A percentile compares a stretch with the other conserved stretches of the same genome.
phyloP scores from a whole-genome alignment of 2,797 vertebrate genomes.

The Scleropages formosus region DNA sequence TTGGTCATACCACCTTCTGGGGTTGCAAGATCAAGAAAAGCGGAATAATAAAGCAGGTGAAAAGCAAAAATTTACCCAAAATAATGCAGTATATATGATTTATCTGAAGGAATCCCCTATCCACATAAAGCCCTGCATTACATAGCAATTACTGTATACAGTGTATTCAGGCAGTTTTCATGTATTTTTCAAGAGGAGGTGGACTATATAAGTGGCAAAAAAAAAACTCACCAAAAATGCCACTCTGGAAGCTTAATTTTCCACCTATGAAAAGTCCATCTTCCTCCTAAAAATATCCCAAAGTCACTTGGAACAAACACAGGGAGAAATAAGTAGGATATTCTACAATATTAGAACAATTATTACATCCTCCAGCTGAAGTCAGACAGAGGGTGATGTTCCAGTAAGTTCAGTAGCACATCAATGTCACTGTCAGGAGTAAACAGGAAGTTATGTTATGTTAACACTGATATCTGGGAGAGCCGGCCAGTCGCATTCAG shows the following conservation, averaged over 20 bases:
- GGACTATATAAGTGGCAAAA: not conserved
- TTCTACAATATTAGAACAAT: slow-evolving; percentile 3
- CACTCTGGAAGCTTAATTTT: not conserved
- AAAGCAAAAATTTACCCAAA: too few species aligned
- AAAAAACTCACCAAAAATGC: too few species aligned
- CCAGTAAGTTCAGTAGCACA: not conserved
- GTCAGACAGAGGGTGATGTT: slow-evolving; percentile 6
- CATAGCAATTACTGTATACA: not conserved
- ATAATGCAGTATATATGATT: too few species aligned
- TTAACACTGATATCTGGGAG: slow-evolving; percentile 6
- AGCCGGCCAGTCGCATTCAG: not conserved
- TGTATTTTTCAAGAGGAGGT: not conserved
- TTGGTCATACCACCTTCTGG: not conserved
- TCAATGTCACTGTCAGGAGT: slow-evolving; percentile 18
- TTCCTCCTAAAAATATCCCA: not conserved
- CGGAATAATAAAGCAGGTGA: not conserved
- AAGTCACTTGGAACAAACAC: not conserved
- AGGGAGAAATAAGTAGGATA: not conserved
- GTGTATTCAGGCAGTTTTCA: not conserved
- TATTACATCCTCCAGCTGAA: not conserved
- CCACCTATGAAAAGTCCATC: not conserved
- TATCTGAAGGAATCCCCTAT: too few species aligned
- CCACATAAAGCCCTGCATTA: not conserved
- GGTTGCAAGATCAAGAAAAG: not conserved
- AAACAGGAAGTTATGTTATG: slow-evolving; percentile 14